Evolutionary conservation across 2,888 invertebrate species (phyloP), one percentile per base, ranked within the genome.

Genomic region (Prenolepis imparis): DNA sequence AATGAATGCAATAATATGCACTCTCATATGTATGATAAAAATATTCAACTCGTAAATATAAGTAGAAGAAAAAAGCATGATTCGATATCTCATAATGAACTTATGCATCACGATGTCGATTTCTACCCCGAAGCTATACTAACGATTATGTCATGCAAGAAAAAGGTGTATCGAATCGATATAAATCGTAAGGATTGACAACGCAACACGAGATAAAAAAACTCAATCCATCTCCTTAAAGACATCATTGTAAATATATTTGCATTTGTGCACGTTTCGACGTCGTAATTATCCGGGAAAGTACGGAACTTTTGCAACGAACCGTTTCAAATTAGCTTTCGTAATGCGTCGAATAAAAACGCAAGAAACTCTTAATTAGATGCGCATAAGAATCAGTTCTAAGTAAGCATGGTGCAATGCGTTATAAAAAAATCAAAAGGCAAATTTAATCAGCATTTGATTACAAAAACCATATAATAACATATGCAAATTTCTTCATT

Each of bases 61-160:
- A 41, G 55, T 39, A 39, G 9, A 1, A 12, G 4, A 21, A 57
- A 63, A 48, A 36, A 28, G 52, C 24, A 12, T n/a, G n/a, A 28
- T 52, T 36, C 68, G 12, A 72, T 41, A 41, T 57, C 28, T 18
- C 21, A n/a, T 24, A 78, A 77, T 41, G 6, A 77, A 81, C 18
- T 64, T 21, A 59, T 81, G 39, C 78, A 52, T 72, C 72, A 72
- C 57, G 73, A 24, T 39, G 48, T 12, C 44, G 78, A 80, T 73
- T 72, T 78, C 73, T 80, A 80, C 57, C 78, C 73, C 18, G 44
- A n/a, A 80, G 57, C 72, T 59, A 73, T 21, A 73, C 32, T 41
- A 57, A 3, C 21, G 52, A 72, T 80, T 80, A 59, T 72, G 59
- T 72, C 73, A 72, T 59, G 44, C 32, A 12, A 44, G 15, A 21